These are phyloP conservation scores for Asbolus verrucosus DNA, from an alignment of 1,140 invertebrate genomes.

Conservation along the genomic window DNA sequence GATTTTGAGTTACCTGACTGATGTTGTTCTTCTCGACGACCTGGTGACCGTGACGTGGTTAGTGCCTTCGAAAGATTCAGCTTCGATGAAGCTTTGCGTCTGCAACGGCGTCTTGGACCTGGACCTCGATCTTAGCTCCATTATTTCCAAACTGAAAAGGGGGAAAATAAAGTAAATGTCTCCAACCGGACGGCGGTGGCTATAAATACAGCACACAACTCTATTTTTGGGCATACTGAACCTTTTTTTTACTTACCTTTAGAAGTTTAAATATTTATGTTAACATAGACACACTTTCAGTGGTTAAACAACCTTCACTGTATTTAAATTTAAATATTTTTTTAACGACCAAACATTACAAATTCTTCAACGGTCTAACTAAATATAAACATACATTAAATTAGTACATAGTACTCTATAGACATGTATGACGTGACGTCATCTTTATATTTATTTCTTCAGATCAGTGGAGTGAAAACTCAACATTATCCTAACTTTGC, in stretches of 20 bases:
- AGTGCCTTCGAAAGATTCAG: slow-evolving; percentile 66
- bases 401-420: slow-evolving; percentile 7
- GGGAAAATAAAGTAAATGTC: slow-evolving; percentile 11
- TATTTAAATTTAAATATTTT: slow-evolving; percentile 19
- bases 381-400: slow-evolving; percentile 17
- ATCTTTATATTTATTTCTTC: slow-evolving; percentile 7
- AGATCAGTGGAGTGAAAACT: background rate
- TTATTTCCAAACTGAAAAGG: slow-evolving; percentile 42
- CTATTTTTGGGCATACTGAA: slow-evolving; percentile 15
- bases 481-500: background rate
- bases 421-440: slow-evolving; percentile 25
- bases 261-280: background rate
- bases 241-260: slow-evolving; percentile 28
- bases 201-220: slow-evolving; percentile 7
- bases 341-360: slow-evolving; percentile 20
- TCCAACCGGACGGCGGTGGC: slow-evolving; percentile 8
- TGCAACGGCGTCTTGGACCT: slow-evolving; percentile 73
- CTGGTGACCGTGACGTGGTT: slow-evolving; percentile 63
- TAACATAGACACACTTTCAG: background rate
- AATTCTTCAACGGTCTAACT: slow-evolving; percentile 17
- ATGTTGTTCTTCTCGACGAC: slow-evolving; percentile 50
- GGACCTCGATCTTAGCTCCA: slow-evolving; percentile 65
- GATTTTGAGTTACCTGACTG: slow-evolving; percentile 47
- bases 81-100: slow-evolving; percentile 68
- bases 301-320: slow-evolving; percentile 13